Evolutionary conservation across 2,888 invertebrate genomes (phyloP).

Genomic region (Buathra laborator): DNA sequence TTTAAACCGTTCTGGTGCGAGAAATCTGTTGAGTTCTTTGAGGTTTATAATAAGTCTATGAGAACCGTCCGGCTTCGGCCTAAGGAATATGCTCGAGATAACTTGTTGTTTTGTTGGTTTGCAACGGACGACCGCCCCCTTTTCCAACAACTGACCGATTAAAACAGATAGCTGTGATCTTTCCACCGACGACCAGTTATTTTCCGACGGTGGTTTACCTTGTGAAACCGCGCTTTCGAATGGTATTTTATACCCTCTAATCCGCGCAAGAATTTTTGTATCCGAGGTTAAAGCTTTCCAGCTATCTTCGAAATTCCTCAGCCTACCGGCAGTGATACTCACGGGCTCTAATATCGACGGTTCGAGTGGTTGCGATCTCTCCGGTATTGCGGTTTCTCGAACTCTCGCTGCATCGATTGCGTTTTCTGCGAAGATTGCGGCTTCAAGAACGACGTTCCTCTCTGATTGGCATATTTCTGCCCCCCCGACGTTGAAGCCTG

Average conservation of each 20-base stretch:
- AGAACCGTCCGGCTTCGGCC: conserved; percentile 64
- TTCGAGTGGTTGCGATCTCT: conserved; percentile 11
- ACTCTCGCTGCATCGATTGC: background rate
- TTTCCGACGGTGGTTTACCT: conserved; percentile 9
- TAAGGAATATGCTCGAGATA: conserved; percentile 64
- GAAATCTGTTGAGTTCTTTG: conserved; percentile 60
- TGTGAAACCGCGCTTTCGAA: conserved; percentile 33
- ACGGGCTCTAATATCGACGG: conserved; percentile 26
- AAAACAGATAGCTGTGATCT: conserved; percentile 36
- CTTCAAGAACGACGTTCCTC: background rate
- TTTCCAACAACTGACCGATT: conserved; percentile 53
- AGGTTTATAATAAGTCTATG: conserved; percentile 67
- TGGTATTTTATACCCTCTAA: conserved; percentile 59
- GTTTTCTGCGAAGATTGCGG: background rate
- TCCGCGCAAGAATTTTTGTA: conserved; percentile 55
- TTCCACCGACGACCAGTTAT: conserved; percentile 42
- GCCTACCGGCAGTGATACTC: conserved; percentile 54
- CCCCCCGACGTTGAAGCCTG: conserved; percentile 20
- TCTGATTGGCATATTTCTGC: conserved; percentile 11
- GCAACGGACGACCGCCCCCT: conserved; percentile 58
- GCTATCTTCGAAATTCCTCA: conserved; percentile 34
- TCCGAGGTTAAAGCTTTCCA: conserved; percentile 61
- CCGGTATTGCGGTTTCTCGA: background rate
- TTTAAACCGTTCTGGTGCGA: conserved; percentile 54
- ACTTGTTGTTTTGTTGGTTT: conserved; percentile 59